phyloP scores from a whole-genome alignment of 1,140 invertebrate genomes.

The Paraescarpia echinospica region DNA sequence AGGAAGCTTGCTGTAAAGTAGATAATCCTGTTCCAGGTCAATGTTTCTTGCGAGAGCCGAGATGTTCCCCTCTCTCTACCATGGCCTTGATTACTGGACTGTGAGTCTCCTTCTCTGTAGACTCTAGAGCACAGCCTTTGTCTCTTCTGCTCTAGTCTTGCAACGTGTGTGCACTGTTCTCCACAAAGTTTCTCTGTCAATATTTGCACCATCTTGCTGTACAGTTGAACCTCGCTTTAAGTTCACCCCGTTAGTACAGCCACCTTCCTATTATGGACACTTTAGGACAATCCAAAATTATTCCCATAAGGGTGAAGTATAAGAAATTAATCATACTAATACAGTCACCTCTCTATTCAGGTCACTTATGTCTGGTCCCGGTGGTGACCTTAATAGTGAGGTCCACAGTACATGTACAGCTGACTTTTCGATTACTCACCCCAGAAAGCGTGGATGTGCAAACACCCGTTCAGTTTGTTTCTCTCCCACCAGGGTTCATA shows the following conservation, averaged over 20 bases:
- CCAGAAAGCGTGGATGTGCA: background rate
- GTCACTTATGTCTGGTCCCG: no score
- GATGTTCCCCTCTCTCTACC: conserved; percentile 32
- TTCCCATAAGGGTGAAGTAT: no score
- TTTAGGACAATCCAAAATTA: no score
- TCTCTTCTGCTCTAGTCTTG: background rate
- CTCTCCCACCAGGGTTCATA: background rate
- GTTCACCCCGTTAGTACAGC: no score
- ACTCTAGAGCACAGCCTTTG: background rate
- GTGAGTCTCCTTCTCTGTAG: background rate
- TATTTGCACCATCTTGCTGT: background rate
- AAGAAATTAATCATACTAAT: no score
- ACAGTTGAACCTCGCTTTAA: background rate
- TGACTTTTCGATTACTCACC: background rate
- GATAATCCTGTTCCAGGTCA: background rate
- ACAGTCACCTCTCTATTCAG: no score
- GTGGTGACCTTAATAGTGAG: no score
- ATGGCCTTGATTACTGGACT: background rate
- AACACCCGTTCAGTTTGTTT: background rate
- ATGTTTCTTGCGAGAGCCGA: background rate
- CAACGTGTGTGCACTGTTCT: background rate
- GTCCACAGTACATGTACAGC: background rate
- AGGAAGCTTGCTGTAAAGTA: background rate
- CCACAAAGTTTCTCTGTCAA: background rate
- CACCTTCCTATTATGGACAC: no score